Conservation (phyloP, 2,113 vertebrate species). For the Prunella himalayana region DNA sequence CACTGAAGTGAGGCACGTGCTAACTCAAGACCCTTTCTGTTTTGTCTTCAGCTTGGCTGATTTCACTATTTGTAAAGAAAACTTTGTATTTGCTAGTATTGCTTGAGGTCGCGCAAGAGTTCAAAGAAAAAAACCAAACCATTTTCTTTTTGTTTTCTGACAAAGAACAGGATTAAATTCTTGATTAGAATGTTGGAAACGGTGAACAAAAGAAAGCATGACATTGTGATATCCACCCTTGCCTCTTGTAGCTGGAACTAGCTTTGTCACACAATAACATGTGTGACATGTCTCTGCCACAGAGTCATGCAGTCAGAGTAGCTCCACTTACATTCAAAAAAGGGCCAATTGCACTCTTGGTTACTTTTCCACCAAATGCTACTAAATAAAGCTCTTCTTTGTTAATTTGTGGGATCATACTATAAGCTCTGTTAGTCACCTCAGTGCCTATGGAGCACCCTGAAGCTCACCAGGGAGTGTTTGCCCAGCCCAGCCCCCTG, state of each 20-base stretch:
- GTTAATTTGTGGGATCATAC: background rate
- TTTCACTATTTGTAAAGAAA: background rate
- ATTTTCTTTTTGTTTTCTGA: background rate
- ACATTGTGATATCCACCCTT: background rate
- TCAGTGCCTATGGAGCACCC: background rate
- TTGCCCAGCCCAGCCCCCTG: background rate
- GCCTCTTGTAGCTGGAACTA: background rate
- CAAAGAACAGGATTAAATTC: background rate
- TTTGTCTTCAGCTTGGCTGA: background rate
- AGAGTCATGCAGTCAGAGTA: background rate
- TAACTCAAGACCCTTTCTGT: background rate
- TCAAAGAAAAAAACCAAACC: background rate
- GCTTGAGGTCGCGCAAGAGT: background rate
- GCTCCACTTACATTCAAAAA: background rate
- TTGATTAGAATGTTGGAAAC: background rate
- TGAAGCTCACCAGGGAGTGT: background rate
- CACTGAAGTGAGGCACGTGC: background rate
- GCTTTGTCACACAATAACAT: background rate
- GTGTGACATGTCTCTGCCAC: background rate
- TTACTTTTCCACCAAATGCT: background rate
- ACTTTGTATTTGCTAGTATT: background rate
- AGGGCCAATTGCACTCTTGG: background rate
- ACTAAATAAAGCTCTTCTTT: background rate
- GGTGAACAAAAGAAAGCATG: background rate
- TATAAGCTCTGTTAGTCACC: background rate